A percentile compares a stretch with the other conserved stretches of the same genome.
Conservation (phyloP, 2,797 vertebrate genomes). For the Eulemur coronatus region DNA sequence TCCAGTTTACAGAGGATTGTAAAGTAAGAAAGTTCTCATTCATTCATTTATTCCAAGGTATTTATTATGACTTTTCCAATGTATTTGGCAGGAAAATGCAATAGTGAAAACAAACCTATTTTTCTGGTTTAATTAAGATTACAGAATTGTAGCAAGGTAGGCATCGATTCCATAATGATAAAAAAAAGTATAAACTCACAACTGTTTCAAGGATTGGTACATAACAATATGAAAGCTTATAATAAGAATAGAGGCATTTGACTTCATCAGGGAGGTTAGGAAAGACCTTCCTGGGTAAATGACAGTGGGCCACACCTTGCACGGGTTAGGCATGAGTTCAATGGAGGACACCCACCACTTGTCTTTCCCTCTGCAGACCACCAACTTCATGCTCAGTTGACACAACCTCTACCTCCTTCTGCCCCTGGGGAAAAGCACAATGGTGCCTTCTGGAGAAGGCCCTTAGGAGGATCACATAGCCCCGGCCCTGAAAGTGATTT, state of each 20-base stretch:
- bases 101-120: neutral
- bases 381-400: neutral
- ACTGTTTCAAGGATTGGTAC: neutral
- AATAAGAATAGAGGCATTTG: neutral
- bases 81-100: neutral
- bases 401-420: neutral
- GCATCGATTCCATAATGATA: neutral
- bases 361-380: neutral
- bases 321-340: neutral
- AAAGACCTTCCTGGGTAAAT: neutral
- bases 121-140: neutral
- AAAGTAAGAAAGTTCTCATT: neutral
- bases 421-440: neutral
- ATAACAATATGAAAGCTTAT: neutral
- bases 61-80: neutral
- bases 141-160: neutral
- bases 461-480: neutral
- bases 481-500: neutral
- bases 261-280: neutral
- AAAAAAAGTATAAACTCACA: neutral
- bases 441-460: neutral
- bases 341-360: accelerated
- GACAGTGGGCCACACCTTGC: neutral
- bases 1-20: neutral
- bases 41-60: neutral